These are phyloP conservation scores for Protobothrops flavoviridis DNA, from an alignment of 2,113 vertebrate species.

Conservation along the genomic window DNA sequence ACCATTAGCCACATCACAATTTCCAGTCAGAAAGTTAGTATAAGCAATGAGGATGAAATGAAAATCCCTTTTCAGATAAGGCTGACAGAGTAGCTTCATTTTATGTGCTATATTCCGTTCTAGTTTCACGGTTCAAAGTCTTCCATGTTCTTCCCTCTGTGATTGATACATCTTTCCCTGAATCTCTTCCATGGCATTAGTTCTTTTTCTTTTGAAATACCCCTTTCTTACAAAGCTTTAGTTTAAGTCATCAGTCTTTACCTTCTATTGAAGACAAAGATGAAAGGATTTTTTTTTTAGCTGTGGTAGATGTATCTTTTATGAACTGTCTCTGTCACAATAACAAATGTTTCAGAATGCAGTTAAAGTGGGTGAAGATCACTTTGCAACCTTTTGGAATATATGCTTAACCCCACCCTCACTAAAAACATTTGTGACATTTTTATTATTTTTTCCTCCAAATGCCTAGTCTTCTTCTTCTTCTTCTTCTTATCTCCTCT, in stretches of 20 bases:
- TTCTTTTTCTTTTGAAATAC: neutral
- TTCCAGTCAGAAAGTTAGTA: neutral
- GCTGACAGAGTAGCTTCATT: neutral
- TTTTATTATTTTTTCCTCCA: neutral
- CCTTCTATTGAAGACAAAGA: neutral
- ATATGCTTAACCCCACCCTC: neutral
- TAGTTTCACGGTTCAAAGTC: neutral
- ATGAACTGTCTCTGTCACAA: neutral
- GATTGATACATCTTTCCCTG: neutral
- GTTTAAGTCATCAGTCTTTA: neutral
- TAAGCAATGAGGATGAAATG: neutral
- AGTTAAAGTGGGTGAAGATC: neutral
- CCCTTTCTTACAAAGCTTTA: neutral
- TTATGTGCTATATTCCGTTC: neutral
- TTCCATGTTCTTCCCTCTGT: neutral
- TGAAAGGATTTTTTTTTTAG: neutral
- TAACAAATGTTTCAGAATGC: neutral
- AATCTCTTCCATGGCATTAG: neutral
- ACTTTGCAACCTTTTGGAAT: neutral
- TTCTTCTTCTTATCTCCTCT: no score
- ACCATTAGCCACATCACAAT: neutral
- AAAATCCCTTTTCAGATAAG: neutral
- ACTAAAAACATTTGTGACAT: neutral
- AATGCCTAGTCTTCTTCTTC: rapidly evolving
- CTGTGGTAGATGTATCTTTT: neutral